Percentiles rank a stretch among this genome's conserved stretches.
These are phyloP conservation scores for Beaufortia kweichowensis DNA, from an alignment of 2,113 vertebrate genomes.

Conservation along the genomic window DNA sequence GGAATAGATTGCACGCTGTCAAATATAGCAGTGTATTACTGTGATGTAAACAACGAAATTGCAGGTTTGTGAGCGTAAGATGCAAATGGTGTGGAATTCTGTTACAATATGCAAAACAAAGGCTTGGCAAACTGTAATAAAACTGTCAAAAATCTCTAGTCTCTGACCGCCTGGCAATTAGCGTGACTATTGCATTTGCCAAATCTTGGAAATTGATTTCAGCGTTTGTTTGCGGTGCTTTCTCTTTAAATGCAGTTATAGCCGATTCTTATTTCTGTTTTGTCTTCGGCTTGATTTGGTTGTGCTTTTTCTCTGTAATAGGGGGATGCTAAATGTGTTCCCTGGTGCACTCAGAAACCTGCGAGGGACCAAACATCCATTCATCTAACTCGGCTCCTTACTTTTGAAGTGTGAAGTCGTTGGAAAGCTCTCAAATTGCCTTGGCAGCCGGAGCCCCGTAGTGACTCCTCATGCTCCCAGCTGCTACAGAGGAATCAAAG, in stretches of 20 bases:
- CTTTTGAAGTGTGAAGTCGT: constrained; percentile 54
- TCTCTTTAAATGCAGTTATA: neutral
- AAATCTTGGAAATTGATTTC: constrained; percentile 43
- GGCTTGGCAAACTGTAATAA: constrained; percentile 51
- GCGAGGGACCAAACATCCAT: constrained; percentile 36
- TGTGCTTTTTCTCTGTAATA: constrained; percentile 51
- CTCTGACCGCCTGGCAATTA: constrained; percentile 40
- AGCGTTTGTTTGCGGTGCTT: constrained; percentile 1
- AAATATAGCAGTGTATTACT: constrained; percentile 54
- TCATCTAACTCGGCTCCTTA: constrained; percentile 45
- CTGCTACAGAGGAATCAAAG: constrained; percentile 45
- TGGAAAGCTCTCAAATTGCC: constrained; percentile 61
- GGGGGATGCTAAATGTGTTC: constrained; percentile 40
- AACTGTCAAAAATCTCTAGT: constrained; percentile 50
- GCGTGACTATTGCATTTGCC: constrained; percentile 47
- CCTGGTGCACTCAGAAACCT: constrained; percentile 45
- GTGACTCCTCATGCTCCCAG: constrained; percentile 27
- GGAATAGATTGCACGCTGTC: constrained; percentile 46
- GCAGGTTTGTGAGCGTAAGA: constrained; percentile 52
- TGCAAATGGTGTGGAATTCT: constrained; percentile 49
- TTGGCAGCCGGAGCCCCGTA: constrained; percentile 48
- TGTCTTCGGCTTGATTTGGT: constrained; percentile 49
- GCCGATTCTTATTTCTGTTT: constrained; percentile 39
- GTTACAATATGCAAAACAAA: constrained; percentile 57
- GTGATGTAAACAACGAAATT: constrained; percentile 61